Base-by-base conservation (phyloP, 2,113 vertebrate genomes). In the Poicephalus meyeri region DNA sequence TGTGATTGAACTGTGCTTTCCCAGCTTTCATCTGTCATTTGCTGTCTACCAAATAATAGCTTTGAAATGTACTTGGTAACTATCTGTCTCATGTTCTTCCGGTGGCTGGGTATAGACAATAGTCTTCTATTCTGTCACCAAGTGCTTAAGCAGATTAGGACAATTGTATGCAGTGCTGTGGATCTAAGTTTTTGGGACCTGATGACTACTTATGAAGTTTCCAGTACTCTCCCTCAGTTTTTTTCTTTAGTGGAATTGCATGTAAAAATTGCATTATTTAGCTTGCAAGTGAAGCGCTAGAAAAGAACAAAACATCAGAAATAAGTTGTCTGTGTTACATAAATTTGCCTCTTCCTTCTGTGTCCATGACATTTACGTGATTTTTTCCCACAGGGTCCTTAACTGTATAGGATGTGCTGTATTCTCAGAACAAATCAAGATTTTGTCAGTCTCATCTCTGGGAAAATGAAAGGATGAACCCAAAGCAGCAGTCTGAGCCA, bases 1-100 rank as follows among this genome's bases (percentile, higher is more conserved):
- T 94, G 83, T 72, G 80, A 91, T 96, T 80, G 92, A 93, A 86
- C 65, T 80, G 68, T 79, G 82, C 80, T 96, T 96, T 96, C 93
- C 82, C 88, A 95, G 88, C 82, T 96, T 96, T 95, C 93, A 83
- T 95, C 93, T 91, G 93, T 88, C 88, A 94, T 96, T 96, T 96
- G 46, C 91, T 95, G 85, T 88, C 96, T 94, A 93, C 86, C 82
- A 96, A 96, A 91, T 73, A 96, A 91, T 73, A 91, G 47, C 88
- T 93, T 94, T 97, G 96, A 97, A 96, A 88, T 84, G 26, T 13
- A 31, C 46, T 71, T 69, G 60, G 72, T 93, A 44, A 80, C 73
- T 55, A 56, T 96, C 82, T 80, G 82, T 86, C 88, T 91, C 86
- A 71, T 94, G 76, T 91, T 68, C 56, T 83, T 90, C 55, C 92